Evolutionary conservation across 2,888 invertebrate species (phyloP).

Genomic region (Drymonia ruficornis): DNA sequence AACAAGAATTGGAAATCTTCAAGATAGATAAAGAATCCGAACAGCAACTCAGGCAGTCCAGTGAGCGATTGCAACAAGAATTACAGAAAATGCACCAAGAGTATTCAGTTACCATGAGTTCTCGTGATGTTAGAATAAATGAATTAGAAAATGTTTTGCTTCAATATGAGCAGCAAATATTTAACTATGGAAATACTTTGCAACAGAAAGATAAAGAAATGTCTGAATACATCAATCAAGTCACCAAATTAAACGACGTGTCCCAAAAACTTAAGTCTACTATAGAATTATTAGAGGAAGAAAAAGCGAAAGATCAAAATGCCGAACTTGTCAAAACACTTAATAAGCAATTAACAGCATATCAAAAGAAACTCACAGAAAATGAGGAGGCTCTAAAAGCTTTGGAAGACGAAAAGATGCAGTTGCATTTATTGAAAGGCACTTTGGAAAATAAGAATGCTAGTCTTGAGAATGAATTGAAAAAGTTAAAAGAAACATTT

Average conservation of each 20-base stretch:
- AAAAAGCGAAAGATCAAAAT: conserved; percentile 79
- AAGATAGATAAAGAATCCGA: conserved; percentile 58
- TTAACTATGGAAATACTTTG: conserved; percentile 67
- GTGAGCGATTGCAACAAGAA: conserved; percentile 63
- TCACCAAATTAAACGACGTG: conserved; percentile 81
- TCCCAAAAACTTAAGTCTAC: conserved; percentile 80
- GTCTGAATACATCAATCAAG: conserved; percentile 79
- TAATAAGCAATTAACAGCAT: conserved; percentile 79
- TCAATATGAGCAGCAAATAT: conserved; percentile 80
- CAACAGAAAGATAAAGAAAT: conserved; percentile 79
- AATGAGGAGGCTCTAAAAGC: conserved; percentile 66
- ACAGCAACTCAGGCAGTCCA: conserved; percentile 55
- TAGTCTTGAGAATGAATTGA: conserved; percentile 63
- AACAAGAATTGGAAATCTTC: conserved; percentile 62
- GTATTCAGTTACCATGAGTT: conserved; percentile 58
- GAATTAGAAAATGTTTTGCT: conserved; percentile 78
- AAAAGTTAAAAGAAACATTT: conserved; percentile 70
- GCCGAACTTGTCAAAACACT: conserved; percentile 79
- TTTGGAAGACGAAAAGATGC: conserved; percentile 76
- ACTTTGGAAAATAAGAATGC: conserved; percentile 61
- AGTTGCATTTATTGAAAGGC: conserved; percentile 63
- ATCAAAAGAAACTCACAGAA: conserved; percentile 71
- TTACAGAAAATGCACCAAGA: conserved; percentile 69
- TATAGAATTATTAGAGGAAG: conserved; percentile 77
- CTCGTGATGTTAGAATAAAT: conserved; percentile 73